Evolutionary conservation across 1,140 invertebrate species (phyloP).

Genomic region (Papilio aristodemus): DNA sequence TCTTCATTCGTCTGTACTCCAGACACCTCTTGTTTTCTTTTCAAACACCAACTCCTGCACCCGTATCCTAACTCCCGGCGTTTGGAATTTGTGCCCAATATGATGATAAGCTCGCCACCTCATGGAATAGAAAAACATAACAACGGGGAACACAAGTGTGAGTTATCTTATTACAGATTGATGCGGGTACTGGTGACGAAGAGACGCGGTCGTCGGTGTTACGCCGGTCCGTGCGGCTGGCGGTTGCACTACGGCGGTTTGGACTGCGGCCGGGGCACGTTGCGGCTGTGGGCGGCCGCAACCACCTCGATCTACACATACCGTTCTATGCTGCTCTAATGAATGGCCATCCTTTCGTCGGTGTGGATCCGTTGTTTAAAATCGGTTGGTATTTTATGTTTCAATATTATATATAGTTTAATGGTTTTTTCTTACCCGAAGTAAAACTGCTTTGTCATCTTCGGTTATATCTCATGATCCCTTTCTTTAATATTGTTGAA

Average conservation of each 20-base stretch:
- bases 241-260: conserved; percentile 68
- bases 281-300: conserved; percentile 67
- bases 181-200: conserved; percentile 68
- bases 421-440: too few relatives aligned
- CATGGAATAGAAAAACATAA: too few relatives aligned
- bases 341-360: conserved; percentile 63
- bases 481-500: too few relatives aligned
- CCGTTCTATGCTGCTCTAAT: conserved; percentile 73
- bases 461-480: too few relatives aligned
- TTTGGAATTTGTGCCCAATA: too few relatives aligned
- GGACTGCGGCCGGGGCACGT: conserved; percentile 73
- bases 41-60: too few relatives aligned
- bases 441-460: too few relatives aligned
- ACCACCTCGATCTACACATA: conserved; percentile 75
- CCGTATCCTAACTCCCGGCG: too few relatives aligned
- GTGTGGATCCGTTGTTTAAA: conserved; percentile 61
- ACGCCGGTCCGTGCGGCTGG: conserved; percentile 65
- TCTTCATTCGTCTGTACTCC: too few relatives aligned
- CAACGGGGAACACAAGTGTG: too few relatives aligned
- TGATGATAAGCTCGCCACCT: too few relatives aligned
- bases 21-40: too few relatives aligned
- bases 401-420: neutral
- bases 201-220: conserved; percentile 69
- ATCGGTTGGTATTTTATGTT: conserved; percentile 51
- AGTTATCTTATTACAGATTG: conserved; percentile 63